Evolutionary conservation across 2,888 invertebrate genomes (phyloP).

Genomic region (Drosophila maculinotata): DNA sequence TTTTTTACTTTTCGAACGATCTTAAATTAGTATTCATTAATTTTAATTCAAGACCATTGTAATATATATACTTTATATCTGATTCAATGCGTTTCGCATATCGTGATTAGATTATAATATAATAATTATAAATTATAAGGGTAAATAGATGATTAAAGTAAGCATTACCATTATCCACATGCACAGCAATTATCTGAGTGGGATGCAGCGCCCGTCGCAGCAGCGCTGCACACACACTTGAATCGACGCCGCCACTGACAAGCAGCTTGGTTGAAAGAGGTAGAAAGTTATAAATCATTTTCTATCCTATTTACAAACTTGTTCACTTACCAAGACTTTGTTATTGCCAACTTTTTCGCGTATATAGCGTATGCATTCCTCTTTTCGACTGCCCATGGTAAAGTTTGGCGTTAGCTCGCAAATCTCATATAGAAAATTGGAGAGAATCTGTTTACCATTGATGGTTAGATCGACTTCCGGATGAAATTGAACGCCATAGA

Average conservation of each 20-base stretch:
- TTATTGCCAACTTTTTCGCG: conserved; percentile 94
- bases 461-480: conserved; percentile 98
- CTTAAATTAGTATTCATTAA: too few relatives aligned
- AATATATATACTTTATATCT: background rate
- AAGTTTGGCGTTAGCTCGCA: conserved; percentile 94
- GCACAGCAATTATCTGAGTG: conserved; percentile 97
- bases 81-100: too few relatives aligned
- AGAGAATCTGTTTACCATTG: conserved; percentile 95
- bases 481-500: conserved; percentile 99
- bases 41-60: too few relatives aligned
- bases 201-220: conserved; percentile 94
- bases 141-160: background rate
- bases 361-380: conserved; percentile 96
- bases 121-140: background rate
- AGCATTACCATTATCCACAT: conserved; percentile 96
- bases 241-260: conserved; percentile 99
- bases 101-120: background rate
- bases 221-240: conserved; percentile 99
- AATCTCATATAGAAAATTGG: conserved; percentile 97
- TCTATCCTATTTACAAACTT: too few relatives aligned
- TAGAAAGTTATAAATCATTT: background rate
- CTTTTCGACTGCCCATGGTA: conserved; percentile 94
- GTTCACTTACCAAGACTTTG: conserved; percentile 96
- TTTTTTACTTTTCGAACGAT: too few relatives aligned
- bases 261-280: conserved; percentile 88